Conservation (phyloP, 2,113 vertebrate species). For the Pyrgilauda ruficollis region DNA sequence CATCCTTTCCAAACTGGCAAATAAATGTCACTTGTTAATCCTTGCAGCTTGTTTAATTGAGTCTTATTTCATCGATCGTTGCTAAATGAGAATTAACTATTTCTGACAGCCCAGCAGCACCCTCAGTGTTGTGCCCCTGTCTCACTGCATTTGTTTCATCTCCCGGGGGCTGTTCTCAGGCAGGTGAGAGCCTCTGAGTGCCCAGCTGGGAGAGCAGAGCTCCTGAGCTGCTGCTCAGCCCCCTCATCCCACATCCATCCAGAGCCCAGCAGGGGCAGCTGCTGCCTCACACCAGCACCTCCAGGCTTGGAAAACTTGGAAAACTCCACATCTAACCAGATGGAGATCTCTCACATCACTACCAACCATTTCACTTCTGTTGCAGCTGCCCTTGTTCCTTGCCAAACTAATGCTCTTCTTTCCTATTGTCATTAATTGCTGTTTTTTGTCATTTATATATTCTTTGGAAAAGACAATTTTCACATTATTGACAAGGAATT, state of each 20-base stretch:
- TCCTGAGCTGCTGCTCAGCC: not conserved
- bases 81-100: not conserved
- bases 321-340: not conserved
- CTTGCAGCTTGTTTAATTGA: not conserved
- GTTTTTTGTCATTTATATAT: not conserved
- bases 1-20: not conserved
- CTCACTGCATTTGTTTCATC: not conserved
- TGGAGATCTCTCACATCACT: not conserved
- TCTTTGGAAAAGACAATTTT: not conserved
- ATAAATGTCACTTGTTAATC: not conserved
- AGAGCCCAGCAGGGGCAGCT: not conserved
- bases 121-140: not conserved
- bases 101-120: not conserved
- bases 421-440: not conserved
- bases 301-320: not conserved
- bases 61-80: not conserved
- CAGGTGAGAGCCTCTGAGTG: not conserved
- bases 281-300: not conserved
- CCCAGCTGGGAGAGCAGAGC: not conserved
- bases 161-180: not conserved
- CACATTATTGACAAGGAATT: not conserved
- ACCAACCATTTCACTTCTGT: not conserved
- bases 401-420: not conserved
- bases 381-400: not conserved
- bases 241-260: not conserved